These are phyloP conservation scores for Mimas tiliae DNA, from an alignment of 2,888 invertebrate genomes.

Conservation along the genomic window DNA sequence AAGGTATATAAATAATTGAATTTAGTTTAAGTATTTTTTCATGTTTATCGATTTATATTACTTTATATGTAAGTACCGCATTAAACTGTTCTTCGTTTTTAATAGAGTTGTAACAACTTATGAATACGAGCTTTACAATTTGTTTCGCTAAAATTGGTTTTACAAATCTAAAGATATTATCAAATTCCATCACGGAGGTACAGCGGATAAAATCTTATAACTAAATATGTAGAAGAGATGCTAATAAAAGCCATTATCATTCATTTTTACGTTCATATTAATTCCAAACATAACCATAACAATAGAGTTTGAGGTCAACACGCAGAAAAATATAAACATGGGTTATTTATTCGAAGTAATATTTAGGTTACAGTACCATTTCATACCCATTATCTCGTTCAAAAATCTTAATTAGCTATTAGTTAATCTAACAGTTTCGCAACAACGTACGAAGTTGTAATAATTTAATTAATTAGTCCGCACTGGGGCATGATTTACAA, in stretches of 20 bases:
- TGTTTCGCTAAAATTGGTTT: not conserved
- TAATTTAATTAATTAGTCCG: conserved; percentile 38
- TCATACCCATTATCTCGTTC: conserved; percentile 1
- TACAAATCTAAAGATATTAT: not conserved
- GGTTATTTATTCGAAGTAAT: not conserved
- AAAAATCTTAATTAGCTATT: conserved; percentile 25
- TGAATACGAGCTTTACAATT: not conserved
- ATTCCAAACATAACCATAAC: conserved; percentile 15
- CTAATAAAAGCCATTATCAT: conserved; percentile 5
- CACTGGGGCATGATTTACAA: conserved; percentile 38
- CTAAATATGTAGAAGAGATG: not conserved
- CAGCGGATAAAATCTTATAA: not conserved
- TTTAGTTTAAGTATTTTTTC: no score
- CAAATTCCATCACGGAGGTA: not conserved
- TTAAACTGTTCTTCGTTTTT: no score
- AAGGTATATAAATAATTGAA: no score
- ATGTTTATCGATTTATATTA: no score
- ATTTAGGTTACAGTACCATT: not conserved
- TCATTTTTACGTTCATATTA: conserved; percentile 4
- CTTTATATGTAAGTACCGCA: no score
- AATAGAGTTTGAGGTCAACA: conserved; percentile 2
- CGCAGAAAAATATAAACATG: not conserved
- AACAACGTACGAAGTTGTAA: conserved; percentile 35
- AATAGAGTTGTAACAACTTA: no score
- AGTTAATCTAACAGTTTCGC: conserved; percentile 15